These are phyloP conservation scores for Rhagoletis zephyria DNA, from an alignment of 1,140 invertebrate species.

Conservation along the genomic window DNA sequence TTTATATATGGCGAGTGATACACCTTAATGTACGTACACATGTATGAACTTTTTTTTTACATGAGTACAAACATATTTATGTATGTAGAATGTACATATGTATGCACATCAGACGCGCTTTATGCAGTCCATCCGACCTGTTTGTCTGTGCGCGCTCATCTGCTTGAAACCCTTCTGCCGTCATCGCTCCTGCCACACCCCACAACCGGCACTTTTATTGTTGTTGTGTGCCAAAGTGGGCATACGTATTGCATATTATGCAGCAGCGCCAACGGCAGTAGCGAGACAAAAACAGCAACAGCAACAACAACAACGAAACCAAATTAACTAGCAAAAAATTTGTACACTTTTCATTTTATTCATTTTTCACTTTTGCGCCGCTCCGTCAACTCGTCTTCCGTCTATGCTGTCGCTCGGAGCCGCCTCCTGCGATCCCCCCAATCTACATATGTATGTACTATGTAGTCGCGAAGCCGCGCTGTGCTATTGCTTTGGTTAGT, in stretches of 20 bases:
- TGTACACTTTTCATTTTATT: conserved; percentile 50
- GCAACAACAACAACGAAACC: background rate
- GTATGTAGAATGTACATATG: too few species aligned
- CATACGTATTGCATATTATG: conserved; percentile 59
- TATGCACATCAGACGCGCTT: too few species aligned
- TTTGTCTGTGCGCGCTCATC: conserved; percentile 53
- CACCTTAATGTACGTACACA: too few species aligned
- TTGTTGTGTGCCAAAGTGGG: conserved; percentile 62
- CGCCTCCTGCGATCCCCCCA: background rate
- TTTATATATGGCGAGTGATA: too few species aligned
- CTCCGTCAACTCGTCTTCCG: conserved; percentile 24
- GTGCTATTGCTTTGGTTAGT: background rate
- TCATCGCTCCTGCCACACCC: background rate
- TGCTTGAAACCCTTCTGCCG: conserved; percentile 31
- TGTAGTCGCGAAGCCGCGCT: background rate
- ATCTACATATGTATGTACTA: too few species aligned
- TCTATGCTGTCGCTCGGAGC: background rate
- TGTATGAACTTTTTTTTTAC: too few species aligned
- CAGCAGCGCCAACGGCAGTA: conserved; percentile 14
- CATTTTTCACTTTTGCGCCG: conserved; percentile 45
- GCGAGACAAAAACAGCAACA: too few species aligned
- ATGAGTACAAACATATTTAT: background rate
- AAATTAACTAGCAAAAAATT: background rate
- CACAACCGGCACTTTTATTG: too few species aligned
- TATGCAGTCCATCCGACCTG: too few species aligned